Evolutionary conservation across 1,140 invertebrate species (phyloP).

Genomic region (Drosophila tropicalis): DNA sequence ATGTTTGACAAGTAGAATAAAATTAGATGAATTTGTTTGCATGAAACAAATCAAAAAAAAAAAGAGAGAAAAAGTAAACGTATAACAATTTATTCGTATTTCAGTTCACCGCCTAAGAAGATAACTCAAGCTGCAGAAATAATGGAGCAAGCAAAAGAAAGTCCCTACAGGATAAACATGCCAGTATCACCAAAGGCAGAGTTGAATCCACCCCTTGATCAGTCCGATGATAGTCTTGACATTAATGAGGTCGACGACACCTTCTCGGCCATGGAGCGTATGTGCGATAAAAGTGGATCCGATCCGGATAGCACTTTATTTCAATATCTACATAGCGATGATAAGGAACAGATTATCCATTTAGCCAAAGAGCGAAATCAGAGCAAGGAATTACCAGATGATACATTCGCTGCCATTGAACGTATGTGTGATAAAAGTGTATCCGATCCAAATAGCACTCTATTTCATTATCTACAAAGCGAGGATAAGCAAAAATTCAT

Average conservation of each 20-base stretch:
- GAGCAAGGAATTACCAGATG: constrained; percentile 30
- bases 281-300: constrained; percentile 77
- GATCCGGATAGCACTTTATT: constrained; percentile 78
- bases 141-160: constrained; percentile 37
- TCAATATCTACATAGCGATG: constrained; percentile 64
- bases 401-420: constrained; percentile 72
- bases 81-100: constrained; percentile 8
- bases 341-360: constrained; percentile 60
- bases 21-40: constrained; percentile 1
- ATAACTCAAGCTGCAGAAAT: constrained; percentile 5
- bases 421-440: constrained; percentile 77
- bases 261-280: constrained; percentile 68
- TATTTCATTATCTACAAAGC: constrained; percentile 70
- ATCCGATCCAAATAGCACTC: constrained; percentile 75
- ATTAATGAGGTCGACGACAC: constrained; percentile 52
- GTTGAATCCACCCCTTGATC: constrained; percentile 8
- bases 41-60: background rate
- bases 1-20: constrained; percentile 3
- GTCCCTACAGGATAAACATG: constrained; percentile 52
- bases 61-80: background rate
- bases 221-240: background rate
- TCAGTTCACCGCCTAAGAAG: background rate
- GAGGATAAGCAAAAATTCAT: constrained; percentile 39
- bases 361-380: constrained; percentile 49
- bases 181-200: constrained; percentile 15